Evolutionary conservation across 2,797 vertebrate genomes (phyloP).

Genomic region (Petrocephalus sullivani): DNA sequence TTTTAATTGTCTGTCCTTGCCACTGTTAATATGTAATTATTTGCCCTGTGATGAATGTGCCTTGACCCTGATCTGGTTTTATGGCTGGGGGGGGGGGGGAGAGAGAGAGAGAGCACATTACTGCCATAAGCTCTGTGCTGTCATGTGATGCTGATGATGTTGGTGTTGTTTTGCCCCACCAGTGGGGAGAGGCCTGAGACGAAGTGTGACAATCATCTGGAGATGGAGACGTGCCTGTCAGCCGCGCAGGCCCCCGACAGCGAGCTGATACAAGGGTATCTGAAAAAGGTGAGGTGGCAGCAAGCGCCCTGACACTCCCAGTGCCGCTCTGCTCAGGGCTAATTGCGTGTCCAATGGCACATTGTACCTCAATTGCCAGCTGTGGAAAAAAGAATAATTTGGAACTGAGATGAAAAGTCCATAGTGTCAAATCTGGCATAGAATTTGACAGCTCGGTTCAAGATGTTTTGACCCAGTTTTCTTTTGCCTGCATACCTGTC

Average conservation of each 20-base stretch:
- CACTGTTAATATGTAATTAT: neutral
- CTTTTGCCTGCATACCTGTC: neutral
- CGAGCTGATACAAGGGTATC: slow-evolving; percentile 85
- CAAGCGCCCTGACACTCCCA: neutral
- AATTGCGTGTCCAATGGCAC: neutral
- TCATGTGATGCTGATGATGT: neutral
- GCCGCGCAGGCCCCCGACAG: slow-evolving; percentile 73
- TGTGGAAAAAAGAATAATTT: neutral
- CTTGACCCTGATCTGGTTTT: neutral
- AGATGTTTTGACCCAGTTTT: neutral
- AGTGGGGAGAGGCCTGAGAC: slow-evolving; percentile 74
- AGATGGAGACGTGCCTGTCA: slow-evolving; percentile 80
- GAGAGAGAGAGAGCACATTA: slow-evolving; percentile 21
- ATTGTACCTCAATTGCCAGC: neutral
- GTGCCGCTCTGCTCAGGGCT: neutral
- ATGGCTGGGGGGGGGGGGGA: neutral
- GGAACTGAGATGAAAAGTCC: neutral
- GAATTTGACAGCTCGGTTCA: neutral
- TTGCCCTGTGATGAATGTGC: neutral
- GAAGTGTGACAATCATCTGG: slow-evolving; percentile 69
- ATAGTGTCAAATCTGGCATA: neutral
- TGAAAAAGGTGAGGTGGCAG: slow-evolving; percentile 79
- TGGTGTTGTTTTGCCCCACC: slow-evolving; percentile 26
- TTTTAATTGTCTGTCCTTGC: neutral
- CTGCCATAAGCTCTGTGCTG: slow-evolving; percentile 9